Base-by-base conservation (phyloP, 2,888 invertebrate genomes). In the Caenorhabditis macrosperma region DNA sequence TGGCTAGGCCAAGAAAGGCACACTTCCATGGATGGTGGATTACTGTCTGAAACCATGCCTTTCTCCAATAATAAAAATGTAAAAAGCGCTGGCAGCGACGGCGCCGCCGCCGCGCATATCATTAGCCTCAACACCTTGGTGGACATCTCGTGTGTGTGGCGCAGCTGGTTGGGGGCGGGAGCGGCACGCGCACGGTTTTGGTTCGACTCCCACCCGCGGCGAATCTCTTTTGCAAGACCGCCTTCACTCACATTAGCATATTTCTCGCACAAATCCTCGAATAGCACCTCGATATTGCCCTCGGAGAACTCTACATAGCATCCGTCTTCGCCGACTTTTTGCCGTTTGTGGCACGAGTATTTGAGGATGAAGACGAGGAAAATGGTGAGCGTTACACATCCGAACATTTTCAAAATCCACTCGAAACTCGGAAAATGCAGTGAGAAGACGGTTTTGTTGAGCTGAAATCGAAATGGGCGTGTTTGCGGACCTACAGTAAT, bases 301-400 rank as follows among this genome's bases (percentile, higher is more conserved):
- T 48, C 50, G 20, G 59, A 64, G 9, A 64, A 9, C 7, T 72
- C 64, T 24, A 66, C 22, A 17, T 64, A 74, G n/a, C 64, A 74
- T 6, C 54, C 54, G 17, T 64, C 44, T 30, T 54, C 54, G 15
- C 15, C 17, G 28, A 15, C 17, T 22, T 22, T 17, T 2, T n/a
- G 5, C n/a, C 35, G 54, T 44, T 38, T 46, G 26, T 74, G 74
- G 41, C 74, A 74, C 20, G 64, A 74, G 28, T 59, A 66, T 41
- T 74, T 74, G 66, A 74, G 74, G 9, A 59, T 12, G 9, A 66
- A 59, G 5, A 74, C 64, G 30, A 74, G 7, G 33, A 64, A n/a
- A n/a, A 59, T 28, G 2, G 52, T 50, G 22, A 74, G 44, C 22
- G 59, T 33, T 9, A 64, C 6, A 22, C 64, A 66, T 10, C 52